These are phyloP conservation scores for Ormyrus pomaceus DNA, from an alignment of 2,888 invertebrate genomes.

Conservation along the genomic window DNA sequence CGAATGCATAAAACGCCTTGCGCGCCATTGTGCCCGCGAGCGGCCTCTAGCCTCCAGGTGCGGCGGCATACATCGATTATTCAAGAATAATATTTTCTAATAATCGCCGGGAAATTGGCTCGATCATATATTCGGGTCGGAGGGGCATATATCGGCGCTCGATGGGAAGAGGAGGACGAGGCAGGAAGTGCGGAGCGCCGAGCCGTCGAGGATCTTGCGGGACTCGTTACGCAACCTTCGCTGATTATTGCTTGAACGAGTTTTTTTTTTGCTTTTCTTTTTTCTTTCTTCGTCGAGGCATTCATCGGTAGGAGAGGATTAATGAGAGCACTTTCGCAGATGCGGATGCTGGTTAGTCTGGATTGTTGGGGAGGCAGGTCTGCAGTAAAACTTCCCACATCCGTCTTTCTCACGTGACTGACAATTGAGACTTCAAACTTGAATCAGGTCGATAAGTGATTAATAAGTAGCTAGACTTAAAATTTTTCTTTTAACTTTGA, in stretches of 20 bases:
- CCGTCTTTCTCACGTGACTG: not conserved
- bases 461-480: too few relatives aligned
- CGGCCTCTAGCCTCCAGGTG: conserved; percentile 10
- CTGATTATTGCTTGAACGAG: not conserved
- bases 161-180: conserved; percentile 21
- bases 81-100: conserved; percentile 70
- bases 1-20: conserved; percentile 25
- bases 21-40: not conserved
- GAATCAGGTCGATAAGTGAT: not conserved
- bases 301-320: conserved; percentile 30
- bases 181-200: conserved; percentile 48
- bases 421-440: not conserved
- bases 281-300: conserved; percentile 53
- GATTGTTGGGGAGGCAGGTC: not conserved
- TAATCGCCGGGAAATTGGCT: conserved; percentile 63
- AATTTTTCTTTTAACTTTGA: too few relatives aligned
- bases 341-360: not conserved
- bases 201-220: conserved; percentile 21
- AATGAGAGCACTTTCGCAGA: not conserved
- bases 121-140: not conserved
- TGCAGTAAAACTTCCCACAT: too few relatives aligned
- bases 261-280: not conserved
- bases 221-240: conserved; percentile 29
- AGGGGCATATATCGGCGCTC: not conserved
- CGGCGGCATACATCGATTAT: conserved; percentile 62